Evolutionary conservation across 2,113 vertebrate genomes (phyloP), one percentile per base, ranked within the genome.

Genomic region (Pipa parva): DNA sequence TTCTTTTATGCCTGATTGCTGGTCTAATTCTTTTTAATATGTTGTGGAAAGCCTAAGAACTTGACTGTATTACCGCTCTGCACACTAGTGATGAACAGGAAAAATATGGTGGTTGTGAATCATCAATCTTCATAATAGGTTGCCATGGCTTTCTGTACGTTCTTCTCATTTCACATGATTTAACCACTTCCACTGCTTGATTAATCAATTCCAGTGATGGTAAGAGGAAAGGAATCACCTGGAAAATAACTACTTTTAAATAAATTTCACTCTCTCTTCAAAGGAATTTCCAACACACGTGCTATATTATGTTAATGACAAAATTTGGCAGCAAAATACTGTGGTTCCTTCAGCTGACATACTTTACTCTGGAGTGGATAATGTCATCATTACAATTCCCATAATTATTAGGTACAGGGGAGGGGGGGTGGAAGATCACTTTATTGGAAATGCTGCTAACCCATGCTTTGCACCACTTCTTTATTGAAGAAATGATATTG

Each of bases 81-180:
- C 52, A 56, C 15, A 20, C 25, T 25, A 7, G 26, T 26, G 25
- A 61, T 63, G 46, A 49, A 63, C 15, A 63, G 45, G 50, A 50
- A 63, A 5, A 21, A 62, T 17, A 62, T 62, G 45, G 46, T 63
- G 27, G 18, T 22, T 48, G 45, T 29, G 58, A 59, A 45, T 49
- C 42, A n/a, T 63, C 59, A 29, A 27, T 42, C 25, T 46, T 8
- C n/a, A 25, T n/a, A 46, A 46, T 54, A 28, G 25, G 39, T 42
- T n/a, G n/a, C 1, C 28, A 58, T 29, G 29, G 18, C 33, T 11
- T 17, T 21, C 56, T 59, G 10, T 9, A 21, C 24, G 21, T 8
- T 18, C 18, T 17, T 17, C 17, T 28, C 52, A 56, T 56, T n/a
- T 56, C 17, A 29, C 7, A 56, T 29, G 25, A 54, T 29, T 29